Base-by-base conservation (phyloP, 2,888 invertebrate genomes). In the Platycnemis pennipes region DNA sequence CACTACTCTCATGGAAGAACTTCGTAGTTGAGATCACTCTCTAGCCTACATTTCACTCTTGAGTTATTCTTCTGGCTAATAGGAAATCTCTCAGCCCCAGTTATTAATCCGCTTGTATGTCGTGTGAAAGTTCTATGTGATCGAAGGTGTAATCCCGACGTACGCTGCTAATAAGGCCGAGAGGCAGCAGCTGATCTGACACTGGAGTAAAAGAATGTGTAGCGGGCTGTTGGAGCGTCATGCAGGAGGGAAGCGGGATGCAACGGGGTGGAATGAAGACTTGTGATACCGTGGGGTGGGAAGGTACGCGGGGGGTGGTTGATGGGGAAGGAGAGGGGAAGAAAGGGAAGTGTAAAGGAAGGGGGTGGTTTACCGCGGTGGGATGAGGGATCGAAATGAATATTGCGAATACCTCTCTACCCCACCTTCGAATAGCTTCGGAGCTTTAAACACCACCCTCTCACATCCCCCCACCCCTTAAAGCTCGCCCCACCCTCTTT, bases 371-470 rank as follows among this genome's bases (percentile, higher is more conserved):
- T n/a, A n/a, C 22, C n/a, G 63, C 63, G 19, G 63, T n/a, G 56
- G 89, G 49, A 53, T 49, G 37, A n/a, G 88, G 89, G 56, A 13
- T 63, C 69, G 45, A 69, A 91, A 91, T 91, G 91, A 63, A 91
- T 91, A 91, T 91, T 91, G 91, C 91, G 69, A 42, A 91, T 91
- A 91, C 69, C 91, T 91, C 44, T 91, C 77, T 77, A 16, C 63
- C 44, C 56, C 89, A 56, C 89, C 63, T 53, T 89, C 53, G 56
- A 91, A 63, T 91, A 91, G 91, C 91, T 91, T 44, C 19, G 44
- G 91, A 56, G 91, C 91, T 63, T 91, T 91, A 63, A 91, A 91
- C 49, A 89, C 89, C 89, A 31, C 42, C 56, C 42, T 56, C 86
- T 3, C 63, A 63, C 63, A 5, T 26, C 63, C n/a, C 63, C 63